A percentile compares a stretch with the other conserved stretches of the same genome.
Evolutionary conservation across 2,113 vertebrate genomes (phyloP).

Genomic region (Pristiophorus japonicus): DNA sequence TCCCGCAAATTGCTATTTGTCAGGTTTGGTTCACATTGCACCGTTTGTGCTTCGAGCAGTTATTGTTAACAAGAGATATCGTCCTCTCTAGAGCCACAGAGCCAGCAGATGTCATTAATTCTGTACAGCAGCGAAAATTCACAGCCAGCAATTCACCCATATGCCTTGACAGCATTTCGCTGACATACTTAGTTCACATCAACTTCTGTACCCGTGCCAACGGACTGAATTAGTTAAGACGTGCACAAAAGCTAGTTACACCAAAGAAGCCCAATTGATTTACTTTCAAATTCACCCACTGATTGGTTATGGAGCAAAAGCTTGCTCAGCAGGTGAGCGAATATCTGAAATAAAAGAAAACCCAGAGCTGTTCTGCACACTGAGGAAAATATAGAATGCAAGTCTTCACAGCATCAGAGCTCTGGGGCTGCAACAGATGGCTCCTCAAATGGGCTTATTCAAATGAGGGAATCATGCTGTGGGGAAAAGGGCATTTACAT

Average conservation of each 20-base stretch:
- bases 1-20: neutral
- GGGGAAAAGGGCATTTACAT: constrained; percentile 8
- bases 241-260: neutral
- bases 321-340: constrained; percentile 8
- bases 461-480: neutral
- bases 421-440: constrained; percentile 6
- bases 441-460: constrained; percentile 28
- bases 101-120: constrained; percentile 12
- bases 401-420: neutral
- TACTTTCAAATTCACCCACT: neutral
- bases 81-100: constrained; percentile 3
- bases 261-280: neutral
- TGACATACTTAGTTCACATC: neutral
- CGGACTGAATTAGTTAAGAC: neutral
- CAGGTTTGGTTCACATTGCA: neutral
- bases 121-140: neutral
- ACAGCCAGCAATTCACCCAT: constrained; percentile 2
- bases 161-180: neutral
- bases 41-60: neutral
- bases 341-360: constrained; percentile 1
- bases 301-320: neutral
- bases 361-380: neutral
- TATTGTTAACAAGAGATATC: neutral
- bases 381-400: neutral
- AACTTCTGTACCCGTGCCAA: neutral